Conservation (phyloP, 2,113 vertebrate genomes). For the Centrocercus urophasianus region DNA sequence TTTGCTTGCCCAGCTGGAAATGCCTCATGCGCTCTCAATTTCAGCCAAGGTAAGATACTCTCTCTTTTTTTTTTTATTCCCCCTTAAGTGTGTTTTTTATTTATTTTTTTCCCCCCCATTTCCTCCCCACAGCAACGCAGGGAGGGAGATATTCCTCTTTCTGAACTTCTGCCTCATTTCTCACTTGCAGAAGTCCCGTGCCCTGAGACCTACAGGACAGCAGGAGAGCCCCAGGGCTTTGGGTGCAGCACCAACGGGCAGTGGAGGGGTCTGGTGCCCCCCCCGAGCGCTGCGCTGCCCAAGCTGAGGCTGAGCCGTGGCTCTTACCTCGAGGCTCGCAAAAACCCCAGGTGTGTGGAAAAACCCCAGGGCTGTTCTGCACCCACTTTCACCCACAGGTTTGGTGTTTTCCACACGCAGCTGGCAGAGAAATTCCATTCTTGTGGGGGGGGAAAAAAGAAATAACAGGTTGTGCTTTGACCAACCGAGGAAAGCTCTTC, state of each 20-base stretch:
- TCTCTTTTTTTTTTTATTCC: neutral
- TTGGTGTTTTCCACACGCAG: rapidly evolving
- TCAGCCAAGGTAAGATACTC: conserved; percentile 78
- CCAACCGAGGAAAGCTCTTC: too few species aligned
- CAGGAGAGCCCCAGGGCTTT: conserved; percentile 39
- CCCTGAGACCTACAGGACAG: conserved; percentile 56
- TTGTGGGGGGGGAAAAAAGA: too few species aligned
- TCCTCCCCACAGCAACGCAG: rapidly evolving
- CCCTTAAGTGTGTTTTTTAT: rapidly evolving
- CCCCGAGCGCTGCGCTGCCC: conserved; percentile 33
- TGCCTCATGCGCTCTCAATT: conserved; percentile 76
- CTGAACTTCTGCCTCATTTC: rapidly evolving
- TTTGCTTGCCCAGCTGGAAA: conserved; percentile 82
- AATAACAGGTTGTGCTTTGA: neutral
- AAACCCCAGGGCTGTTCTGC: neutral
- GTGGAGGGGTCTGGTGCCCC: conserved; percentile 67
- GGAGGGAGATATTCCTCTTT: too few species aligned
- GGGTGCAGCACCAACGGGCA: conserved; percentile 77
- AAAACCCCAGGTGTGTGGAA: conserved; percentile 66
- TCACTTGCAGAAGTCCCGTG: conserved; percentile 46
- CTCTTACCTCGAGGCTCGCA: conserved; percentile 77
- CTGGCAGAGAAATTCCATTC: neutral
- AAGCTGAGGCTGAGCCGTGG: conserved; percentile 73
- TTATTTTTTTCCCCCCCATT: too few species aligned
- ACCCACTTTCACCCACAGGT: rapidly evolving